Conservation (phyloP, 2,797 vertebrate species). For the Pangasius larnaudii region DNA sequence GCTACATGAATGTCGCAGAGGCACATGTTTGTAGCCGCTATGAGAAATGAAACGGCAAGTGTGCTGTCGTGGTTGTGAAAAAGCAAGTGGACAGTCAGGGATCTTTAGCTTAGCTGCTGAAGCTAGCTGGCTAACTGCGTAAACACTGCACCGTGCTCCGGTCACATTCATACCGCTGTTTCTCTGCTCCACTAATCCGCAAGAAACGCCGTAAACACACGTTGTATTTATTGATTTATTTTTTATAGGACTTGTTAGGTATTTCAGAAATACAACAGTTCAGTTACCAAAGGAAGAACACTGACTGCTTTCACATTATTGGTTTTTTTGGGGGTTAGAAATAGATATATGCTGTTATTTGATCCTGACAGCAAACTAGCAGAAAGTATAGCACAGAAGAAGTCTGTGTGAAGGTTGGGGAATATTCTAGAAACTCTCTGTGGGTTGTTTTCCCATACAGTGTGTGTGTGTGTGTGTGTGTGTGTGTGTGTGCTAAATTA, state of each 20-base stretch:
- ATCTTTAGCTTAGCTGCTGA: background rate
- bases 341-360: background rate
- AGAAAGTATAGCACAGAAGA: background rate
- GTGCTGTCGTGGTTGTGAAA: constrained; percentile 44
- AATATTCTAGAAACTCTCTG: background rate
- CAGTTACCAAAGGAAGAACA: background rate
- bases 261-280: background rate
- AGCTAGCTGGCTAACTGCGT: constrained; percentile 26
- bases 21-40: background rate
- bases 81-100: background rate
- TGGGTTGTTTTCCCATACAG: background rate
- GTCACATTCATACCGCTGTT: background rate
- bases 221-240: rapidly evolving
- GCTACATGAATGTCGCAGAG: background rate
- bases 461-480: too few species aligned
- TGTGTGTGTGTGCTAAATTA: too few species aligned
- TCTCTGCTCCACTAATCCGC: too few species aligned
- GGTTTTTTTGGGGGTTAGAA: background rate
- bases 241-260: too few species aligned
- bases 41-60: background rate
- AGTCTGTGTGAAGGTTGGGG: background rate
- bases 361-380: background rate
- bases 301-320: background rate
- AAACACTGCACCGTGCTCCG: constrained; percentile 11
- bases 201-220: background rate